These are phyloP conservation scores for Andrena trimmerana DNA, from an alignment of 2,888 invertebrate genomes.

Conservation along the genomic window DNA sequence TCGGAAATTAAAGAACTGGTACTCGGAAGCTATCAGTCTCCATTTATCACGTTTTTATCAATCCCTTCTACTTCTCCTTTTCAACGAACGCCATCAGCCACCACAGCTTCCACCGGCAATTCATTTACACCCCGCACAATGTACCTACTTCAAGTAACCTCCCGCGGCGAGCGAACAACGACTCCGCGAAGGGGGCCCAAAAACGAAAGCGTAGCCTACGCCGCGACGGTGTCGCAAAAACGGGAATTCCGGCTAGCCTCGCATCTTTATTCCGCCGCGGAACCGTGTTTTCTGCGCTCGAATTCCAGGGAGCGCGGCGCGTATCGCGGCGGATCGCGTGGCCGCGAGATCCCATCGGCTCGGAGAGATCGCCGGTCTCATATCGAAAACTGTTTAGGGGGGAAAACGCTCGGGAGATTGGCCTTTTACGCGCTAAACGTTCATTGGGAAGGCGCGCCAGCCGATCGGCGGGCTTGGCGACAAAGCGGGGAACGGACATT, in stretches of 20 bases:
- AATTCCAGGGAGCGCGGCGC: conserved; percentile 59
- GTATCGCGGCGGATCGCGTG: conserved; percentile 32
- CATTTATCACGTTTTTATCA: not conserved
- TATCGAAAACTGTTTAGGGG: conserved; percentile 59
- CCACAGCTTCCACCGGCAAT: not conserved
- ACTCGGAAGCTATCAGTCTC: not conserved
- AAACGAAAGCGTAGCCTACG: conserved; percentile 13
- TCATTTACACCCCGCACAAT: not conserved
- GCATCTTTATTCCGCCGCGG: conserved; percentile 65
- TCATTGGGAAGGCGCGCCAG: conserved; percentile 53
- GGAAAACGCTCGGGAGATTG: conserved; percentile 5
- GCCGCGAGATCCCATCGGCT: conserved; percentile 40
- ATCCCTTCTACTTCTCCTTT: no score
- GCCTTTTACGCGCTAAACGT: conserved; percentile 73
- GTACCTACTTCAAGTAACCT: not conserved
- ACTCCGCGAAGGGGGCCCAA: conserved; percentile 15
- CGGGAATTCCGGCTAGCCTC: conserved; percentile 18
- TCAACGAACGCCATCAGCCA: not conserved
- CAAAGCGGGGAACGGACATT: conserved; percentile 66
- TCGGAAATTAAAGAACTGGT: no score
- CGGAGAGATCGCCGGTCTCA: conserved; percentile 43
- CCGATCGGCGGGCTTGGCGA: conserved; percentile 59
- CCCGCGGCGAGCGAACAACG: conserved; percentile 13
- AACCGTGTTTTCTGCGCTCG: conserved; percentile 57
- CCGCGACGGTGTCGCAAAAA: conserved; percentile 30